Percentiles rank a stretch among this genome's conserved stretches.
phyloP scores from a whole-genome alignment of 2,113 vertebrate species.

The Phaethon lepturus region DNA sequence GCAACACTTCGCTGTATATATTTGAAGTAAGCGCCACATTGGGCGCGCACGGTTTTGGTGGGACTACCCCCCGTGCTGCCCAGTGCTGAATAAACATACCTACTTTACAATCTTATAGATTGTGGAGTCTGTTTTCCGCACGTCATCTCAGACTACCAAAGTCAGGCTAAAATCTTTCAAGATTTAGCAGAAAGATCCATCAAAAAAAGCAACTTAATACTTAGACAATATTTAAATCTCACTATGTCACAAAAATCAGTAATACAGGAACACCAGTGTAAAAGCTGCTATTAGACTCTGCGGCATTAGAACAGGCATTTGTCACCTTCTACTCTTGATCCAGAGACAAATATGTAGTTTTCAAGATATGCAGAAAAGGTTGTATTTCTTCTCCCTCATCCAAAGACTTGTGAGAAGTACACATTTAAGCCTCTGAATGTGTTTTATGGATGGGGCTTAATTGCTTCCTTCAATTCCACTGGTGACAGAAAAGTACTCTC shows the following conservation, averaged over 20 bases:
- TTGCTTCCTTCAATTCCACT: neutral
- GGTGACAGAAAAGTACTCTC: neutral
- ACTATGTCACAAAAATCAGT: neutral
- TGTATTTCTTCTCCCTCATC: neutral
- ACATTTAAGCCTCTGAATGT: neutral
- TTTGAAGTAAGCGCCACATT: too few species aligned
- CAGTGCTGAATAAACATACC: too few species aligned
- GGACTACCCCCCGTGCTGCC: too few species aligned
- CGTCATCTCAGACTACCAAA: neutral
- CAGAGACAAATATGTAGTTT: neutral
- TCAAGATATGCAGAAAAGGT: neutral
- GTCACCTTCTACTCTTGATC: neutral
- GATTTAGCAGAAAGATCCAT: neutral
- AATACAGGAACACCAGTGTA: rapidly evolving
- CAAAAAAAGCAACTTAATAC: neutral
- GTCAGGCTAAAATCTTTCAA: neutral
- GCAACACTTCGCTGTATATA: too few species aligned
- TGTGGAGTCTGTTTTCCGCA: too few species aligned
- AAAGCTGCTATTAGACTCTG: neutral
- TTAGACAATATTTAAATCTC: neutral
- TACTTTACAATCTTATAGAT: too few species aligned
- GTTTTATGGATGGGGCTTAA: neutral
- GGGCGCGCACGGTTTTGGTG: too few species aligned
- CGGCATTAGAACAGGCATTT: neutral
- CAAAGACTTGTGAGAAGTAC: neutral